Evolutionary conservation across 2,888 invertebrate species (phyloP), one percentile per base, ranked within the genome.

Genomic region (Lamproptera curius): DNA sequence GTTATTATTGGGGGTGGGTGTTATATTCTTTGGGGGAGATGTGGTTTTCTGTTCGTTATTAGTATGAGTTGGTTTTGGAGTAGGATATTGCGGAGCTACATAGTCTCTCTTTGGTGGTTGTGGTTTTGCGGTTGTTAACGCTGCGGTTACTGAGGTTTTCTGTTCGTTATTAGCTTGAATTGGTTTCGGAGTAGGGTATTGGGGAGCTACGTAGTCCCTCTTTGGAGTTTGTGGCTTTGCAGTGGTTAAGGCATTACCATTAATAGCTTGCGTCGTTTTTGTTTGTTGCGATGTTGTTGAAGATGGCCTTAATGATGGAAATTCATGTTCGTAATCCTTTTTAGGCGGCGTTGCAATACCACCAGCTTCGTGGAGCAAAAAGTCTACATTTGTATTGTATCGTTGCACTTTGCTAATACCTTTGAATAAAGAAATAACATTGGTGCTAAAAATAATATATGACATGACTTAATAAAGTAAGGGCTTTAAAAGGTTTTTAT

Each of bases 301-400:
- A 17, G 54, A 50, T 11, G 61, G 51, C 39, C 40, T 49, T 28
- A 73, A 51, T 8, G 65, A 52, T 10, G 75, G 75, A 46, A 70
- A 75, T 50, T 74, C 64, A 4, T 63, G 54, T 45, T 62, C 58
- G 56, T 67, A 67, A 52, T 76, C 64, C 55, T 61, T 68, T 61
- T 78, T 78, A 28, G 68, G 61, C 15, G 56, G 62, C 46, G 57
- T 59, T 34, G 54, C 45, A 37, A 61, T 54, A 5, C 54, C 58
- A 33, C 76, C 76, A 36, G 70, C 68, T 73, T 87, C 86, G 40
- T 86, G 86, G 17, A 73, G 52, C 59, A 87, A 66, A 51, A 87
- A 87, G 51, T 87, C 86, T 3, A 67, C 70, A 54, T 72, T 82
- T 3, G 73, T 60, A 63, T 74, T 80, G 47, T 70, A 65, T 34